Conservation (phyloP, 1,140 invertebrate species). For the Drosophila burlai region DNA sequence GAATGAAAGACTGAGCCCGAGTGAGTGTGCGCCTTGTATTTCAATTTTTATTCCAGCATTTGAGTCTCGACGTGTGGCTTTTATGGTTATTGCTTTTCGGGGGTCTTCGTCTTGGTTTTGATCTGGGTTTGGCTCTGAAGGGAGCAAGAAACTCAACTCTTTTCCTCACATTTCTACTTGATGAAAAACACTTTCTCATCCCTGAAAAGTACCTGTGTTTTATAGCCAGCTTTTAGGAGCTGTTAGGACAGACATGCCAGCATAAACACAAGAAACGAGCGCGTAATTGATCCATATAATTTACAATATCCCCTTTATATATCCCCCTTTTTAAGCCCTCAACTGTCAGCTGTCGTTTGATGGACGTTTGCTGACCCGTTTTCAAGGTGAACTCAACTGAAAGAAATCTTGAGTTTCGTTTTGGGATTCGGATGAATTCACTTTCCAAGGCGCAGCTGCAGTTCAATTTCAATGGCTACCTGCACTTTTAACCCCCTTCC, state of each 20-base stretch:
- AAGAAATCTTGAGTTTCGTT: slow-evolving; percentile 34
- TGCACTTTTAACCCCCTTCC: slow-evolving; percentile 41
- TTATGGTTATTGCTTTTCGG: slow-evolving; percentile 63
- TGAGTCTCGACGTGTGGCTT: slow-evolving; percentile 62
- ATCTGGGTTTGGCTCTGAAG: neutral
- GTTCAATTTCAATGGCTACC: slow-evolving; percentile 50
- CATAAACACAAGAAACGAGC: slow-evolving; percentile 12
- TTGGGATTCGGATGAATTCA: slow-evolving; percentile 23
- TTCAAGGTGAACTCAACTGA: slow-evolving; percentile 38
- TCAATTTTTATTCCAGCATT: slow-evolving; percentile 59
- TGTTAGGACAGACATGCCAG: slow-evolving; percentile 24
- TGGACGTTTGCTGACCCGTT: slow-evolving; percentile 10
- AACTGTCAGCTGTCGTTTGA: slow-evolving; percentile 33
- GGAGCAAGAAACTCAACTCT: slow-evolving; percentile 31
- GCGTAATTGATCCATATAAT: slow-evolving; percentile 39
- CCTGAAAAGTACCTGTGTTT: slow-evolving; percentile 5
- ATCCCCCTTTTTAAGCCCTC: slow-evolving; percentile 12
- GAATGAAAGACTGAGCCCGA: neutral
- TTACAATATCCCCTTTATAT: slow-evolving; percentile 4
- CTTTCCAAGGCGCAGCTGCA: slow-evolving; percentile 46
- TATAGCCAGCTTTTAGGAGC: slow-evolving; percentile 57
- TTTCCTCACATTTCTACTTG: slow-evolving; percentile 43
- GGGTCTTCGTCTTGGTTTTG: neutral
- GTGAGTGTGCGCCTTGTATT: slow-evolving; percentile 24
- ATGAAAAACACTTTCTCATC: slow-evolving; percentile 26